Base-by-base conservation (phyloP, 2,888 invertebrate genomes). In the Eristalis arbustorum region DNA sequence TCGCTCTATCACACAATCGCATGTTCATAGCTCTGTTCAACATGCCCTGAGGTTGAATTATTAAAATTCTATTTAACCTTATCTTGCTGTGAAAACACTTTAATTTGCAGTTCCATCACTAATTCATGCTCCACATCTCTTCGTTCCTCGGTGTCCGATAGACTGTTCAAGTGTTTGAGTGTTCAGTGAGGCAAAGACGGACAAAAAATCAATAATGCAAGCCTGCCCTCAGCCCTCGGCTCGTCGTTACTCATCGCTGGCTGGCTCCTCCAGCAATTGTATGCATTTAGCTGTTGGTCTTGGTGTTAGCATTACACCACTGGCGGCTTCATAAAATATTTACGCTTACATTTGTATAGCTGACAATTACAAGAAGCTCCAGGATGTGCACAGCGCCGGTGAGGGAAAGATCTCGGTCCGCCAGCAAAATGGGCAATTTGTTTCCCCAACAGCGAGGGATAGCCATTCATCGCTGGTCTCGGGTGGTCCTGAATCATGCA, bases 341-440 rank as follows among this genome's bases (percentile, higher is more conserved):
- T 57, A 77, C n/a, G n/a, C 25, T 57, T 18, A 77, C 56, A 57
- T 40, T 69, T 69, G 62, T 56, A 56, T 1, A 28, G 14, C 22
- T 37, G 69, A 57, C 77, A 64, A 64, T 59, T 57, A 18, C 71
- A 69, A 69, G 28, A 23, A 34, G 49, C 76, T 28, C 37, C 40
- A 22, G 49, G 49, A 49, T 49, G 18, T 49, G 49, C 49, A 49
- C 49, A 49, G 6, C 18, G 18, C 8, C n/a, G n/a, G 8, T 0
- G 18, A 18, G 49, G 5, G 18, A 59, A n/a, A n/a, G 23, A 31
- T 49, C 62, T 23, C 10, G 22, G 37, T 1, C 56, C 67, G 67
- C 14, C 61, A 67, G 40, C 25, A n/a, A 68, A 74, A 74, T 74
- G 67, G 63, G n/a, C 74, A 80, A 78, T 78, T 78, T 71, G 78